phyloP scores from a whole-genome alignment of 37 sponge, comb jelly and placozoan genomes.

The Oopsacas minuta region DNA sequence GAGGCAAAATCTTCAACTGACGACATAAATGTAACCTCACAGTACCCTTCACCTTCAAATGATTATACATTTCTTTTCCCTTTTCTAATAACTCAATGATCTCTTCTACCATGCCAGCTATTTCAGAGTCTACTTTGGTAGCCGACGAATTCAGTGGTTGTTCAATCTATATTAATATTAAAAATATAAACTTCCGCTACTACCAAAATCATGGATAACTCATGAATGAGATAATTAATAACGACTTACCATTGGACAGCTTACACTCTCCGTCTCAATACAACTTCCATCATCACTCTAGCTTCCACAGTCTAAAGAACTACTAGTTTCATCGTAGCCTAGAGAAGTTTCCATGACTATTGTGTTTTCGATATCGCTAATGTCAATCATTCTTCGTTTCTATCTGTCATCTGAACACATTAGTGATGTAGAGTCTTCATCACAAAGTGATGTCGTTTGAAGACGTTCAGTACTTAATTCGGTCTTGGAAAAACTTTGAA shows the following conservation, averaged over 20 bases:
- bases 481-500: neutral
- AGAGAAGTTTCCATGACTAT: neutral
- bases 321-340: neutral
- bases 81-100: neutral
- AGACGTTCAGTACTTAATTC: neutral
- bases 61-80: neutral
- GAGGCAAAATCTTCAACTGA: neutral
- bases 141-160: neutral
- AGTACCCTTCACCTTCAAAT: neutral
- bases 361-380: neutral
- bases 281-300: neutral
- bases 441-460: neutral
- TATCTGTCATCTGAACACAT: neutral
- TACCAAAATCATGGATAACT: neutral
- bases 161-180: neutral
- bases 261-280: neutral
- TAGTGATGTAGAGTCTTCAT: neutral
- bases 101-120: neutral
- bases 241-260: neutral
- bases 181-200: neutral
- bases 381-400: neutral
- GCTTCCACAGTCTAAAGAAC: neutral
- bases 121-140: neutral
- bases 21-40: neutral
- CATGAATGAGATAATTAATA: neutral